These are phyloP conservation scores for Ochlodes sylvanus DNA, from an alignment of 2,888 invertebrate species.

Conservation along the genomic window DNA sequence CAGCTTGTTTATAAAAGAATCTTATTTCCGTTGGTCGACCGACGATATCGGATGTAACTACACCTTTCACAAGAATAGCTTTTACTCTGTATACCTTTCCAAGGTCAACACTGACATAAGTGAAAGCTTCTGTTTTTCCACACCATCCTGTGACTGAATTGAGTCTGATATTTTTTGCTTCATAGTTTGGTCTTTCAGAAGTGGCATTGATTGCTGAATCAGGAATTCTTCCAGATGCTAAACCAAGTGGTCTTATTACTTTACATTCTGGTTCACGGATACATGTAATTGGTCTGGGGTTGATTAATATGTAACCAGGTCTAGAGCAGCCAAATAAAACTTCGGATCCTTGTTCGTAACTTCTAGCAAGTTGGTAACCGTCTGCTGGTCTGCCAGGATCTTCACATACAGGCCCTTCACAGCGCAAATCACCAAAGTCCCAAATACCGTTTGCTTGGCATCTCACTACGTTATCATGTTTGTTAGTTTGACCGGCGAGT, in stretches of 20 bases:
- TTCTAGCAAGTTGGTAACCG: conserved; percentile 93
- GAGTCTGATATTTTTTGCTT: conserved; percentile 94
- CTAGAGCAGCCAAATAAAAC: conserved; percentile 95
- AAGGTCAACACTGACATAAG: conserved; percentile 97
- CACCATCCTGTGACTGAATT: conserved; percentile 98
- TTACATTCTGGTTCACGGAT: conserved; percentile 97
- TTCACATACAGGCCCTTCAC: conserved; percentile 98
- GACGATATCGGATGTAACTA: conserved; percentile 97
- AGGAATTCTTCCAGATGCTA: conserved; percentile 96
- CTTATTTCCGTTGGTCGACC: conserved; percentile 98
- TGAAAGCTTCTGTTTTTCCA: conserved; percentile 98
- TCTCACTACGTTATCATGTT: conserved; percentile 95
- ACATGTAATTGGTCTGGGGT: conserved; percentile 95
- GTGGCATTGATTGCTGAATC: conserved; percentile 98
- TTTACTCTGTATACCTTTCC: conserved; percentile 97
- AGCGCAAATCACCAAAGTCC: conserved; percentile 98
- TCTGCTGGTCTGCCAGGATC: conserved; percentile 98
- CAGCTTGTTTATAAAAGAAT: conserved; percentile 98
- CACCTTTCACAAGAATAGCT: conserved; percentile 96
- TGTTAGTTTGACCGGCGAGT: conserved; percentile 95
- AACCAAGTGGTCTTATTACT: conserved; percentile 95
- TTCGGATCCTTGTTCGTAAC: conserved; percentile 95
- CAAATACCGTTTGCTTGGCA: conserved; percentile 97
- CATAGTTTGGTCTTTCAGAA: conserved; percentile 96
- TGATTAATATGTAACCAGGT: conserved; percentile 96